Percentiles rank a stretch among this genome's conserved stretches.
These are phyloP conservation scores for Brachionus manjavacas DNA, from an alignment of 1,140 invertebrate species.

Conservation along the genomic window DNA sequence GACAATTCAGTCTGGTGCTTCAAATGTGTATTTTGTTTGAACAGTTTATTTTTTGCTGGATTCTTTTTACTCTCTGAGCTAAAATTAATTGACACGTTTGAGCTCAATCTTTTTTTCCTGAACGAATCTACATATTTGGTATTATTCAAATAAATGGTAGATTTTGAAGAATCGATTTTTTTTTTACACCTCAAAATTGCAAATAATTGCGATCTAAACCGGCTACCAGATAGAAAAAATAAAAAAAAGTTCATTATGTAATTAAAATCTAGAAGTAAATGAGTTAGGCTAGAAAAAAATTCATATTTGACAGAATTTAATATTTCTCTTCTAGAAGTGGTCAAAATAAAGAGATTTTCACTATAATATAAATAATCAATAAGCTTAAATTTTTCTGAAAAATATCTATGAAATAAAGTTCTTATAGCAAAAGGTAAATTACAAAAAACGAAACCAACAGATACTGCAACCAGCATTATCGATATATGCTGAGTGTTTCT, in stretches of 20 bases:
- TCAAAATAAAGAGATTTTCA: slow-evolving; percentile 18
- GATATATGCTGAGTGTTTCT: slow-evolving; percentile 24
- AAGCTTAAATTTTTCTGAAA: slow-evolving; percentile 22
- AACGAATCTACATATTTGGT: background rate
- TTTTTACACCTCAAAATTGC: background rate
- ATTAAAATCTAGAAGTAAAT: slow-evolving; percentile 31
- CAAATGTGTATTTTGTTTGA: background rate
- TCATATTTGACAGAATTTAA: slow-evolving; percentile 22
- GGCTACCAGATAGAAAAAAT: slow-evolving; percentile 33
- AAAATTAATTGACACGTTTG: background rate
- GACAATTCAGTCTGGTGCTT: too few relatives aligned
- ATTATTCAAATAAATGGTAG: background rate
- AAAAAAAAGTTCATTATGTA: slow-evolving; percentile 39
- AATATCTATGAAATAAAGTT: slow-evolving; percentile 37
- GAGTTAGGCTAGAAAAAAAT: slow-evolving; percentile 36
- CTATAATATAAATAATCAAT: slow-evolving; percentile 27
- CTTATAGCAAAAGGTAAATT: slow-evolving; percentile 36
- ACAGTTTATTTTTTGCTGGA: background rate
- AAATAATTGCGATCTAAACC: slow-evolving; percentile 12
- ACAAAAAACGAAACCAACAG: slow-evolving; percentile 12
- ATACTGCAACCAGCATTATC: slow-evolving; percentile 26
- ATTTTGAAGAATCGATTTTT: background rate
- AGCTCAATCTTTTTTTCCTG: background rate
- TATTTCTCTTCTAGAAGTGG: slow-evolving; percentile 9
- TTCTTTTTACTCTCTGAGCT: background rate